Conservation (phyloP, 2,113 vertebrate species). For the Pachypanchax playfairii region DNA sequence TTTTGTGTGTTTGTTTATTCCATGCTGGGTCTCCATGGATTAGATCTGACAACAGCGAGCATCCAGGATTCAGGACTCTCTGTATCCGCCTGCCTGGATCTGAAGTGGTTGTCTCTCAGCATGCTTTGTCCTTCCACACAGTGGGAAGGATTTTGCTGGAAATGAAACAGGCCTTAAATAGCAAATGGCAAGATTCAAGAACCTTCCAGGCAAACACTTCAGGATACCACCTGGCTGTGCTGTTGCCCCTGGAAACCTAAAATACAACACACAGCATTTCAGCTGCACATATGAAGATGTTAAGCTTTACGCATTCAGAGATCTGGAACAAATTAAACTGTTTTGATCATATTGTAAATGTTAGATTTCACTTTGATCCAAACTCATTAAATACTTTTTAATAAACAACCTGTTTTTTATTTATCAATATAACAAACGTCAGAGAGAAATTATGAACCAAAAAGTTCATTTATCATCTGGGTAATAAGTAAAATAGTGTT, state of each 20-base stretch:
- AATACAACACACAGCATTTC: slow-evolving; percentile 15
- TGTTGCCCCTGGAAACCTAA: slow-evolving; percentile 60
- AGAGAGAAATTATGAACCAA: neutral
- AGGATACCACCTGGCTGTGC: slow-evolving; percentile 58
- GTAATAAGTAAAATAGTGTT: too few relatives aligned
- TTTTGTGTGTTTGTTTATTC: slow-evolving; percentile 38
- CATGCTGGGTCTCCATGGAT: slow-evolving; percentile 71
- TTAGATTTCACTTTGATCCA: slow-evolving; percentile 4
- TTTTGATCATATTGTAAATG: slow-evolving; percentile 5
- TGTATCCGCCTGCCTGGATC: slow-evolving; percentile 56
- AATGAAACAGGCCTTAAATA: slow-evolving; percentile 48
- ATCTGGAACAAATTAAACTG: neutral
- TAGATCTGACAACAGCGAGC: slow-evolving; percentile 59
- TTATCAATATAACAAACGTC: neutral
- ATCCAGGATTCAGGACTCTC: slow-evolving; percentile 81
- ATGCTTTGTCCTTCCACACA: slow-evolving; percentile 11
- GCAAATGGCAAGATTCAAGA: slow-evolving; percentile 71
- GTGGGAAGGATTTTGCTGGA: slow-evolving; percentile 55
- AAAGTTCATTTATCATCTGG: too few relatives aligned
- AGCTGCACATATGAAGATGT: slow-evolving; percentile 8
- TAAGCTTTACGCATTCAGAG: neutral
- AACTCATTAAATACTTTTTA: neutral
- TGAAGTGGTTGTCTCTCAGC: slow-evolving; percentile 26
- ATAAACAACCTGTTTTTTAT: neutral
- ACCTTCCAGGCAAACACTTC: slow-evolving; percentile 68